Percentiles rank a stretch among this genome's conserved stretches.
phyloP scores from a whole-genome alignment of 2,888 invertebrate species.

The Drosophila eohydei region DNA sequence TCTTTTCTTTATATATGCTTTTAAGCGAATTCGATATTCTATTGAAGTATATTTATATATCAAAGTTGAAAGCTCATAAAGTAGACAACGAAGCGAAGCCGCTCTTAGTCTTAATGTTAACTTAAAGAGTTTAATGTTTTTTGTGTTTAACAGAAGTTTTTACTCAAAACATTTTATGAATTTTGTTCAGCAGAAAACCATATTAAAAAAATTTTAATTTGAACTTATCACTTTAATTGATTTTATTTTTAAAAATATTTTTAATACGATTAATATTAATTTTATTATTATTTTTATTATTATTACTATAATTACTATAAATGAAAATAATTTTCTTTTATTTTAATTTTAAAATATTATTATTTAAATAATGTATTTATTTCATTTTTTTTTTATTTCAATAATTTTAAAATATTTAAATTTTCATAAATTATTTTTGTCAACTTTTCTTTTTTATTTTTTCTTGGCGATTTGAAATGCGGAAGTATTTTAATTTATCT shows the following conservation, averaged over 20 bases:
- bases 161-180: background rate
- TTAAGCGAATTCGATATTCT: background rate
- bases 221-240: too few species aligned
- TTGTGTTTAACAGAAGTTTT: background rate
- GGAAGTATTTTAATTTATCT: background rate
- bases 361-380: background rate
- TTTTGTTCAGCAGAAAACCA: too few species aligned
- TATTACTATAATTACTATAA: too few species aligned
- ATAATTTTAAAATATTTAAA: background rate
- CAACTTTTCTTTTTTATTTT: background rate
- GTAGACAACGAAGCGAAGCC: background rate
- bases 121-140: background rate
- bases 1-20: constrained; percentile 1
- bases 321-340: background rate
- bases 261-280: background rate
- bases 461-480: background rate
- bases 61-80: background rate
- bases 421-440: background rate
- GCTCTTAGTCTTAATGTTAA: background rate
- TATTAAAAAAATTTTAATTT: too few species aligned
- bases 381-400: background rate
- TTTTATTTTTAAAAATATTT: background rate
- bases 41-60: background rate
- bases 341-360: background rate
- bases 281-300: background rate